Evolutionary conservation across 2,888 invertebrate genomes (phyloP), one percentile per base, ranked within the genome.

Genomic region (Drosophila neonasuta): DNA sequence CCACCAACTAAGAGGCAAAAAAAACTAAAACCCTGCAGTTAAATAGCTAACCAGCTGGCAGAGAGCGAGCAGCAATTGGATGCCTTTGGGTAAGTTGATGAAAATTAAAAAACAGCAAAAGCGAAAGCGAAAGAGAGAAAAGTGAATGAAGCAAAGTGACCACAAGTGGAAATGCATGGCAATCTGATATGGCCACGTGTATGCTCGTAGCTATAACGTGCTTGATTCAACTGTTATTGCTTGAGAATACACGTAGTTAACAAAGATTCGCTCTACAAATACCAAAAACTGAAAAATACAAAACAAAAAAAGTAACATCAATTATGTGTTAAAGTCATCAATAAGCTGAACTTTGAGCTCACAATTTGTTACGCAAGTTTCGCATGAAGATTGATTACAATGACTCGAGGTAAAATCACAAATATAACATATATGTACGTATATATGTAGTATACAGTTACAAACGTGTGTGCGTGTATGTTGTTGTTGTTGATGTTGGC

Each of bases 241-340:
- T 97, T 97, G 97, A 97, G 97, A 97, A 97, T 97, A 97, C 97
- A 97, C 97, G 97, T 97, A 97, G 96, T 96, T 96, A 95, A 95
- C 94, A 94, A 94, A 94, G 95, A 93, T 93, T 89, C 86, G 68
- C 65, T 76, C 91, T 88, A 83, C 91, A 49, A 55, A 44, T 55
- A 10, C 3, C 3, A 9, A 10, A 10, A 32, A 32, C 32, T 32
- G 32, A 1, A 32, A 32, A 32, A 11, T 24, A 24, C 24, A 24
- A 1, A 32, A 32, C 11, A 32, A 32, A 32, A 32, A 32, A 52
- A 11, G 10, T 20, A 56, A 39, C 48, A 61, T 58, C 74, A 68
- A 68, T 74, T 73, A 77, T 74, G 61, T 34, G 45, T 36, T 48
- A 39, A 50, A 58, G 61, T 68, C 78, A 77, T 77, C 78, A 74